Percentiles rank a stretch among this genome's conserved stretches.
These are phyloP conservation scores for Dicyrtomina minuta DNA, from an alignment of 2,888 invertebrate genomes.

Conservation along the genomic window DNA sequence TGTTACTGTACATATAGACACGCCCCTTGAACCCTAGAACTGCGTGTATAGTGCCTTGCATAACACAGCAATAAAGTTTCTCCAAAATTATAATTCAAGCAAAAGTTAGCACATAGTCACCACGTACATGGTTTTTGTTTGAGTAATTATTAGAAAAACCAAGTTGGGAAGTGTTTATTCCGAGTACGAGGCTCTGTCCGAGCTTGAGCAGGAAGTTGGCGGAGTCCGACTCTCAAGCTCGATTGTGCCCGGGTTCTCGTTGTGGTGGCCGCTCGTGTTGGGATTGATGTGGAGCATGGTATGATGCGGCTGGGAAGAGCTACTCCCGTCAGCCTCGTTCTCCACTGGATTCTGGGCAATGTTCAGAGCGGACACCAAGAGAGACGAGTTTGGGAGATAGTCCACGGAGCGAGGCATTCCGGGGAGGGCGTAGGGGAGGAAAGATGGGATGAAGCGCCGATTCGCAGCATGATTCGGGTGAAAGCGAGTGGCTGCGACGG, in stretches of 20 bases:
- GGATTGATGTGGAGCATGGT: conserved; percentile 35
- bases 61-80: too few relatives aligned
- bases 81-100: too few relatives aligned
- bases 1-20: too few relatives aligned
- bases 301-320: conserved; percentile 40
- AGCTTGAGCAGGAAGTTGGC: conserved; percentile 59
- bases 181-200: conserved; percentile 63
- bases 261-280: conserved; percentile 28
- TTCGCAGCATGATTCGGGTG: conserved; percentile 44
- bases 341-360: neutral
- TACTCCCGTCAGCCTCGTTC: neutral
- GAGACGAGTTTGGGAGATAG: conserved; percentile 43
- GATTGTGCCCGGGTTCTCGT: conserved; percentile 27
- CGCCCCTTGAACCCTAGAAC: too few relatives aligned
- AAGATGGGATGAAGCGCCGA: conserved; percentile 46
- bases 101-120: too few relatives aligned
- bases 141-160: too few relatives aligned
- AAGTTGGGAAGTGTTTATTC: conserved; percentile 57
- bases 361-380: conserved; percentile 45
- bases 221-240: conserved; percentile 52
- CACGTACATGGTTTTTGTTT: too few relatives aligned
- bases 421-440: conserved; percentile 49
- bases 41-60: too few relatives aligned
- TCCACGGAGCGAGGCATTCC: conserved; percentile 46
- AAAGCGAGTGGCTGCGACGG: conserved; percentile 48